A percentile compares a stretch with the other conserved stretches of the same genome.
Evolutionary conservation across 2,113 vertebrate genomes (phyloP).

Genomic region (Ivindomyrus marchei): DNA sequence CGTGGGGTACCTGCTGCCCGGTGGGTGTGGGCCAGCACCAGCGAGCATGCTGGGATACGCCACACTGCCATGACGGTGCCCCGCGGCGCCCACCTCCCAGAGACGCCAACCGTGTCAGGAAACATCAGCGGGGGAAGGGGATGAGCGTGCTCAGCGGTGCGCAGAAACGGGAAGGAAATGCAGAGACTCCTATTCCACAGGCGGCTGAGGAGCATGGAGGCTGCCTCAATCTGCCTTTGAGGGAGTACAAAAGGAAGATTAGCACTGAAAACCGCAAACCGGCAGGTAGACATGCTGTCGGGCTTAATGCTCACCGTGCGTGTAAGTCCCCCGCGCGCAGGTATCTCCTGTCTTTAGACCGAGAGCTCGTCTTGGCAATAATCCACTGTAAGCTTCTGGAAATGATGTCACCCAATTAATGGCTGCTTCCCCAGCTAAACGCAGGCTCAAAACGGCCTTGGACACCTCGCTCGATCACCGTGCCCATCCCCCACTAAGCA

Average conservation of each 20-base stretch:
- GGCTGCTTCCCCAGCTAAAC: slow-evolving; percentile 42
- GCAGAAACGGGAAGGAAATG: slow-evolving; percentile 5
- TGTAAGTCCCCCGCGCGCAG: slow-evolving; percentile 38
- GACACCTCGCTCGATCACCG: slow-evolving; percentile 20
- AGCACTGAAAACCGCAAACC: slow-evolving; percentile 38
- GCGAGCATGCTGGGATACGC: slow-evolving; percentile 57
- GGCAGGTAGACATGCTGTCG: slow-evolving; percentile 59
- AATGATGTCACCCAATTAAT: slow-evolving; percentile 68
- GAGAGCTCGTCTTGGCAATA: slow-evolving; percentile 52
- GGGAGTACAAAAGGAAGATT: slow-evolving; percentile 55
- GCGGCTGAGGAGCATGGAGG: slow-evolving; percentile 45
- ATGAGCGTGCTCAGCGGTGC: neutral
- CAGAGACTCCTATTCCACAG: slow-evolving; percentile 21
- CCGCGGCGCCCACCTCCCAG: slow-evolving; percentile 18
- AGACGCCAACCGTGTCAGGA: slow-evolving; percentile 39
- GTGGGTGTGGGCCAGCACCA: slow-evolving; percentile 40
- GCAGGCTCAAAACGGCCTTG: slow-evolving; percentile 28
- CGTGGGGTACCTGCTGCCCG: slow-evolving; percentile 53
- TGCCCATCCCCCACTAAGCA: neutral
- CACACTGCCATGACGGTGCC: slow-evolving; percentile 25
- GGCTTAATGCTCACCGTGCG: slow-evolving; percentile 34
- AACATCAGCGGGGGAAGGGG: slow-evolving; percentile 30
- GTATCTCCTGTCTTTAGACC: slow-evolving; percentile 52
- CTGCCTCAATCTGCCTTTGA: slow-evolving; percentile 55
- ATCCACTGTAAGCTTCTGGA: slow-evolving; percentile 58